Evolutionary conservation across 1,140 invertebrate species (phyloP), one percentile per base, ranked within the genome.

Genomic region (Trachymyrmex septentrionalis): DNA sequence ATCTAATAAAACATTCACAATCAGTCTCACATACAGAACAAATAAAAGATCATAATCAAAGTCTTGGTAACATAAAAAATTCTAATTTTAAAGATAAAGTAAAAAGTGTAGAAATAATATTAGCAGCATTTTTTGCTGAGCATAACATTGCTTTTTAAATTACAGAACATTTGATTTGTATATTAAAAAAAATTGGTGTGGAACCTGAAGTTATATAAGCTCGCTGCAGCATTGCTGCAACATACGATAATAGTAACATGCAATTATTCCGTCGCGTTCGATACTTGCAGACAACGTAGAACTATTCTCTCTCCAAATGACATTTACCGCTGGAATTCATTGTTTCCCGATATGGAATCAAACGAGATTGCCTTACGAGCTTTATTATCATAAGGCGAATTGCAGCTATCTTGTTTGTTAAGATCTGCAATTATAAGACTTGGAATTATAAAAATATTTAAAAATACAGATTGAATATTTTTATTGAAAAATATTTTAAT

Each of bases 321-420:
- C 87, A 34, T 73, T 88, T 76, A 86, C 69, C 55, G 50, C 69
- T 76, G 44, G 81, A 71, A 86, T 86, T 85, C 67, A 80, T 80
- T 69, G 87, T 71, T 80, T 86, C 61, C 27, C 82, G 30, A 89
- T 81, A 86, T 50, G 69, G 14, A 50, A 77, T 63, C 55, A 48
- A 24, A 63, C 30, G 30, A 72, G 34, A 67, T 44, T n/a, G 12
- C 10, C 64, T 66, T 64, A 53, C 57, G 72, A 61, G 63, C 21
- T 19, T 48, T 53, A 69, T 14, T 34, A 78, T 19, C 61, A 24
- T 27, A 34, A 10, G 7, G 1, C n/a, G 64, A 67, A 67, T 38
- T n/a, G 64, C 48, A 30, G 53, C 48, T 3, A 7, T 72, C 7
- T 1, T 19, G 4, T 53, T 72, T 50, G 27, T 50, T 50, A 19